Base-by-base conservation (phyloP, 2,888 invertebrate genomes). In the Germaria angustata region DNA sequence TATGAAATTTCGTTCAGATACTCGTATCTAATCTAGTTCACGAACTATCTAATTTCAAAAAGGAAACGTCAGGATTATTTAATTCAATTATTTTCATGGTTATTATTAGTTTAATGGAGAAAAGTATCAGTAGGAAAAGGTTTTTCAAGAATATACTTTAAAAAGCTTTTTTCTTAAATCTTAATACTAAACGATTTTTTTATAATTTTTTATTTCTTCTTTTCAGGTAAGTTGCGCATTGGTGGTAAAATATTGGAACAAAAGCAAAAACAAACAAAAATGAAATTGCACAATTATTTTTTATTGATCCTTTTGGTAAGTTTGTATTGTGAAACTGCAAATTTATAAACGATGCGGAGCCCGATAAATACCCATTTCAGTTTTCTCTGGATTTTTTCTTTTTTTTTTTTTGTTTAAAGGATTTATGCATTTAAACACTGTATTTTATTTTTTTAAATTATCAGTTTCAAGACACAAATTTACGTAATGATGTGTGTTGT, bases 391-490 rank as follows among this genome's bases (percentile, higher is more conserved):
- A 0, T 15, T 22, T 22, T 44, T 63, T 15, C 41, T 2, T 24
- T 34, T 53, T 24, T 15, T 20, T 41, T 69, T 41, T 11, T 28
- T 28, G 41, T 11, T n/a, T n/a, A 41, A 28, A 65, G 59, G 81
- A 78, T 82, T 82, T 82, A 69, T 78, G 36, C n/a, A 51, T 20
- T 59, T 66, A 36, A 59, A 73, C 17, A 59, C 51, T 73, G 57
- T 80, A 51, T 79, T 78, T 82, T 75, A 76, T 71, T 75, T 51
- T 68, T 71, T 79, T 39, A 15, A 82, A 82, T 82, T 82, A 82
- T 75, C 82, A 68, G 82, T 79, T 82, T 22, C 79, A 66, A 72
- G 79, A 82, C 82, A 82, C 32, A 79, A 79, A 75, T 82, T 79
- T 71, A 79, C 82, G 79, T 82, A 82, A 82, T 82, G 71, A 66